Percentiles rank a stretch among this genome's conserved stretches.
phyloP scores from a whole-genome alignment of 2,888 invertebrate species.

The Caenorhabditis sp. region DNA sequence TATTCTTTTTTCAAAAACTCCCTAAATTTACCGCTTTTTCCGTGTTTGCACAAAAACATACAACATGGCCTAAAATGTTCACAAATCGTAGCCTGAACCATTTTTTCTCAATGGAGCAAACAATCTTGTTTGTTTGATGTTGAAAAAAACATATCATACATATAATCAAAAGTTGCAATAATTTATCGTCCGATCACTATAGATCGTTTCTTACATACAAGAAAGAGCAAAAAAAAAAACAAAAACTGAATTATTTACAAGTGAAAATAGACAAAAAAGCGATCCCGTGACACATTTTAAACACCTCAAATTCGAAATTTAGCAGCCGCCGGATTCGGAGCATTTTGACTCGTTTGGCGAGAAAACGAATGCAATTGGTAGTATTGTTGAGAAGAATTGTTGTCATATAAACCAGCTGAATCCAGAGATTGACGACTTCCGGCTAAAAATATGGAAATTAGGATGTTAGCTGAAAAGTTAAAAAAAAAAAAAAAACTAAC shows the following conservation, averaged over 20 bases:
- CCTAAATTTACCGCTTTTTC: no score
- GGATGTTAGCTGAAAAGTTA: no score
- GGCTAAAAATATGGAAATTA: slow-evolving; percentile 2
- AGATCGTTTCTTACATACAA: not conserved
- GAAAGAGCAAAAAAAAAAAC: not conserved
- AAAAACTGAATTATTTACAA: not conserved
- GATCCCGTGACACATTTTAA: not conserved
- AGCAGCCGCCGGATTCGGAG: slow-evolving; percentile 15
- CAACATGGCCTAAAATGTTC: no score
- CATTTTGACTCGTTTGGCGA: slow-evolving; percentile 1
- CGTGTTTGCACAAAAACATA: no score
- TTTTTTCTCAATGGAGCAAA: no score
- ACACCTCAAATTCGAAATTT: slow-evolving; percentile 25
- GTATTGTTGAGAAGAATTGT: slow-evolving; percentile 19
- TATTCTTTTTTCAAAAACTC: no score
- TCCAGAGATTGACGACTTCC: slow-evolving; percentile 53
- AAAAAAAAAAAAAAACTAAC: slow-evolving; percentile 8
- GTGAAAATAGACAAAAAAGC: not conserved
- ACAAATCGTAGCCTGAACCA: no score
- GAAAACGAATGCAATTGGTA: slow-evolving; percentile 33
- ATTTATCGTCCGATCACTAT: no score
- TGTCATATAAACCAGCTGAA: slow-evolving; percentile 40
- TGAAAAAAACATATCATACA: no score
- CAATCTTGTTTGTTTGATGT: no score
- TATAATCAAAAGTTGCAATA: no score